Base-by-base conservation (phyloP, 2,797 vertebrate genomes). In the Macroramphosus scolopax region DNA sequence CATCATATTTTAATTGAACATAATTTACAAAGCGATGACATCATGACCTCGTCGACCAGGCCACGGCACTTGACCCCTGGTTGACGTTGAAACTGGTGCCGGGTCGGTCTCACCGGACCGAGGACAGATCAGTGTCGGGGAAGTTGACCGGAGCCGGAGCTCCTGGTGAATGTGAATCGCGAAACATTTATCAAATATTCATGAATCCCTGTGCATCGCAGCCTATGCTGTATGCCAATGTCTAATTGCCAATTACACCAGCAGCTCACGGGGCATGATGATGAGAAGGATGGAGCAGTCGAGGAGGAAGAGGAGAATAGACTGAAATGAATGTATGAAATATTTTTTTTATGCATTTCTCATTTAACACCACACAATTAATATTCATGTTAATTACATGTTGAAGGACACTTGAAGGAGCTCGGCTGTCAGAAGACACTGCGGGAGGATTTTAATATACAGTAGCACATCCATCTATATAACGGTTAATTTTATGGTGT, bases 131-230 rank as follows among this genome's bases (percentile, higher is more conserved):
- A 67, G 51, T 52, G 50, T 53, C 64, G 53, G 37, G 36, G 51
- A 78, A 50, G 62, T 38, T 61, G 69, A 49, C 50, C 5, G 41
- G 56, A 68, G 58, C 60, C 61, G 61, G 58, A 26, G 52, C 68
- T 68, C 47, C 15, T 15, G 47, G 28, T 53, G 72, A 75, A 81
- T 76, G 17, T 45, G 38, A 79, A 76, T 65, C 51, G 48, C 9
- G 26, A 59, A 53, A 46, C 79, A 37, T 58, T 78, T 13, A 81
- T 84, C 40, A 82, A 86, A 84, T 78, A 84, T 83, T 82, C 76
- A 86, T 80, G 78, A 83, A 68, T 59, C 48, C 32, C 54, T 12
- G 28, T 38, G 38, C 66, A 50, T 59, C 46, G 52, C 39, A 31
- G 47, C 11, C 20, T n/a, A 1, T 30, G 46, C 60, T 46, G 47